A percentile compares a stretch with the other conserved stretches of the same genome.
Conservation (phyloP, 2,113 vertebrate species). For the Apaloderma vittatum region DNA sequence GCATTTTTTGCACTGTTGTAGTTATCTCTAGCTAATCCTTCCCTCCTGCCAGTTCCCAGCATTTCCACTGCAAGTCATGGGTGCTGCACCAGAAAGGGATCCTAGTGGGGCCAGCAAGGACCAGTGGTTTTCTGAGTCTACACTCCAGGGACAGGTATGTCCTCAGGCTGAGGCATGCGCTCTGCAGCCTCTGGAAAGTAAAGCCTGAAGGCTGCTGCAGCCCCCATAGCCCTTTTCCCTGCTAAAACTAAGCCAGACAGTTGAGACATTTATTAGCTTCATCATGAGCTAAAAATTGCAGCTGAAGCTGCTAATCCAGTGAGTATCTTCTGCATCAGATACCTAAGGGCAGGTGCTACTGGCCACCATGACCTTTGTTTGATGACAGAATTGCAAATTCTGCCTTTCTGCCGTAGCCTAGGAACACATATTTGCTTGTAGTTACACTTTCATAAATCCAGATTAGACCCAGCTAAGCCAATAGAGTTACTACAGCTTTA, state of each 20-base stretch:
- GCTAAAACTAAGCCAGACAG: neutral
- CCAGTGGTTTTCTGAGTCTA: neutral
- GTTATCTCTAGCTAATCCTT: neutral
- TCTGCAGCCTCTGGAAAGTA: neutral
- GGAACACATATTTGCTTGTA: neutral
- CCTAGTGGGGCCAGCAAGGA: neutral
- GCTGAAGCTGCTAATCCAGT: neutral
- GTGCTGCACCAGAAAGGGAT: neutral
- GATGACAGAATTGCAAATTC: neutral
- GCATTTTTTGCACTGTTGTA: neutral
- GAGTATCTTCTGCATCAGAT: neutral
- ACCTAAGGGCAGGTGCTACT: neutral
- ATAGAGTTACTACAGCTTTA: neutral
- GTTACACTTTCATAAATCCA: neutral
- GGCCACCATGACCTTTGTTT: neutral
- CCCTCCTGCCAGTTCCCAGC: neutral
- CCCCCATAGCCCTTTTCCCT: neutral
- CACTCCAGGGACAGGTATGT: neutral
- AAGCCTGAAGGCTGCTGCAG: neutral
- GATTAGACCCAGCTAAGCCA: neutral
- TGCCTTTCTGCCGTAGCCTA: rapidly evolving
- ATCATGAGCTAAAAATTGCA: neutral
- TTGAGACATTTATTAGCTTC: neutral
- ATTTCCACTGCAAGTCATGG: neutral
- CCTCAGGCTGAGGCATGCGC: rapidly evolving